A percentile compares a stretch with the other conserved stretches of the same genome.
These are phyloP conservation scores for Limnephilus auricula DNA, from an alignment of 2,888 invertebrate genomes.

Conservation along the genomic window DNA sequence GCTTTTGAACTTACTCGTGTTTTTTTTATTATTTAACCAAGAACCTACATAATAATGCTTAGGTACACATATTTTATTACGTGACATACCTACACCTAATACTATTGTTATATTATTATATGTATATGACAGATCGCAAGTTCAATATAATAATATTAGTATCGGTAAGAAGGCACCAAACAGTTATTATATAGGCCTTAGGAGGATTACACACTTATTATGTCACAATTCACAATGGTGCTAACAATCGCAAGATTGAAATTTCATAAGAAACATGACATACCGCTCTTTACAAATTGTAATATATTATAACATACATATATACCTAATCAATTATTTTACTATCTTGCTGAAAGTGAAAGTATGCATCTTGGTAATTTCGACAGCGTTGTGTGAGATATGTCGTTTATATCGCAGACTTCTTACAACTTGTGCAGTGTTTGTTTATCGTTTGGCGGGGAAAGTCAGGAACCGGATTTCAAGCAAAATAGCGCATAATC, in stretches of 20 bases:
- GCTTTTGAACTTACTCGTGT: too few species aligned
- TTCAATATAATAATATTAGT: background rate
- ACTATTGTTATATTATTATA: too few species aligned
- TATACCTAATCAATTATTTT: background rate
- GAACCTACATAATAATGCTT: too few species aligned
- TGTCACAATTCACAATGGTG: background rate
- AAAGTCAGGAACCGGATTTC: background rate
- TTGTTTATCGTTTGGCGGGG: slow-evolving; percentile 24
- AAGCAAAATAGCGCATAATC: background rate
- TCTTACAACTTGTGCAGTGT: slow-evolving; percentile 15
- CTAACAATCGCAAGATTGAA: background rate
- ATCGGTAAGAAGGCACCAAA: background rate
- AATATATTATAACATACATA: background rate
- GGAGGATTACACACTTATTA: background rate
- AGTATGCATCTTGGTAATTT: background rate
- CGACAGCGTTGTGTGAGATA: background rate
- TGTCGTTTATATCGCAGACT: slow-evolving; percentile 2
- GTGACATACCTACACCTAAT: too few species aligned
- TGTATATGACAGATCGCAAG: background rate
- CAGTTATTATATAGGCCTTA: background rate
- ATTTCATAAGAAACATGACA: background rate
- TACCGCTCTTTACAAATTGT: background rate
- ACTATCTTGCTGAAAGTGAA: background rate
- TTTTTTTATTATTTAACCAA: too few species aligned
- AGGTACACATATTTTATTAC: too few species aligned